Evolutionary conservation across 2,113 vertebrate species (phyloP), one percentile per base, ranked within the genome.

Genomic region (Entelurus aequoreus): DNA sequence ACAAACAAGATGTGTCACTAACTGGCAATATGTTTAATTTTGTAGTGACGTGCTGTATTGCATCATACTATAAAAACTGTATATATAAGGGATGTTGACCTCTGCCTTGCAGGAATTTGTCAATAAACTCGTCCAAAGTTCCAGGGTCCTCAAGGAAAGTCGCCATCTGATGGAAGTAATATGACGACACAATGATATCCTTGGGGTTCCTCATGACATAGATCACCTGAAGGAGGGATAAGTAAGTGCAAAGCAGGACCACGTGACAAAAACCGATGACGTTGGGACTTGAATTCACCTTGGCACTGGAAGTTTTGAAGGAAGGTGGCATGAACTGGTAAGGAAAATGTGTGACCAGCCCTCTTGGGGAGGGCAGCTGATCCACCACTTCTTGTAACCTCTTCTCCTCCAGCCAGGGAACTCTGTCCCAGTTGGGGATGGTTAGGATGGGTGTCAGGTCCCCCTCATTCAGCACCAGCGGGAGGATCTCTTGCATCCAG

Each of bases 401-500:
- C 37, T 62, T 90, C 71, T 89, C 89, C 74, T 94, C 94, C 2
- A 92, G 85, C 94, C 93, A 95, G 4, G 94, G 94, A 0, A 87
- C 89, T n/a, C 93, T 81, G 13, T 92, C 86, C 91, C 91, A 96
- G 84, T 92, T 96, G 14, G 91, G 91, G 28, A 91, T 87, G 0
- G 84, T 91, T 1, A 74, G 84, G 0, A 91, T 76, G 21, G 89
- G 88, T 0, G 85, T 90, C 44, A 91, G 79, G 36, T 95, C 92
- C 6, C 93, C 93, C 0, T 91, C 88, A 68, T 85, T 92, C 2
- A 92, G 72, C 64, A 96, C 79, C 54, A 93, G 71, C 1, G 93
- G 90, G 51, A 96, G 66, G 65, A 96, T 92, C 77, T 94, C 92
- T n/a, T 95, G 92, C 91, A 95, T 94, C 94, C 94, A 96, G 52